Conservation (phyloP, 2,113 vertebrate species). For the Gymnorhina tibicen region DNA sequence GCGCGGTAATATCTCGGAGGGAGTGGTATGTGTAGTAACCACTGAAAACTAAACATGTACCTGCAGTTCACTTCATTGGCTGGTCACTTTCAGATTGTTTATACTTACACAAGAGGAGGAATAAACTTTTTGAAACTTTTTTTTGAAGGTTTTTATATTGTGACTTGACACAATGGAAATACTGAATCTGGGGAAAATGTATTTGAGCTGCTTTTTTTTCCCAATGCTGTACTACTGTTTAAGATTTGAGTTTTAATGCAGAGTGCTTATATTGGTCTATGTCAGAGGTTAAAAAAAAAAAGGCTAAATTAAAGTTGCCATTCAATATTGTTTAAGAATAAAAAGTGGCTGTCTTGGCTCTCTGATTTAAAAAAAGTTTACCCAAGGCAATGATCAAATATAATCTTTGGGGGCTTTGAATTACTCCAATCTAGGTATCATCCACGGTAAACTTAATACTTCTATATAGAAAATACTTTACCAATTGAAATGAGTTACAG, state of each 20-base stretch:
- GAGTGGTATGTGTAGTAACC: slow-evolving; percentile 95
- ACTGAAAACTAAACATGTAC: slow-evolving; percentile 65
- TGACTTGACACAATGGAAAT: slow-evolving; percentile 70
- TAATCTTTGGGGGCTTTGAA: background rate
- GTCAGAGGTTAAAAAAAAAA: slow-evolving; percentile 64
- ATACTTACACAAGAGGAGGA: slow-evolving; percentile 74
- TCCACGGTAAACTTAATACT: slow-evolving; percentile 16
- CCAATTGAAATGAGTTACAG: background rate
- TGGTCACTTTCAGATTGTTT: slow-evolving; percentile 79
- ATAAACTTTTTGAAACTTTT: slow-evolving; percentile 77
- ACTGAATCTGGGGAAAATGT: slow-evolving; percentile 68
- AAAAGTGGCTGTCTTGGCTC: slow-evolving; percentile 58
- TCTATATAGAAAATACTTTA: slow-evolving; percentile 3
- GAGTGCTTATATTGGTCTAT: slow-evolving; percentile 72
- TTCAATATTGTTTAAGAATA: slow-evolving; percentile 57
- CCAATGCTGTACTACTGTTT: slow-evolving; percentile 80
- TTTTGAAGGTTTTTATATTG: slow-evolving; percentile 74
- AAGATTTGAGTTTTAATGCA: slow-evolving; percentile 76
- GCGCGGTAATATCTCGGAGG: slow-evolving; percentile 95
- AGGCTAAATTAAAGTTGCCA: slow-evolving; percentile 59
- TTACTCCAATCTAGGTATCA: background rate
- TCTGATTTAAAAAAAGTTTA: slow-evolving; percentile 64
- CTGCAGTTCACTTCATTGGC: slow-evolving; percentile 66
- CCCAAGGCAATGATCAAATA: slow-evolving; percentile 49
- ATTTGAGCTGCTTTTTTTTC: slow-evolving; percentile 74